Conservation (phyloP, 1,140 invertebrate species). For the Dinothrombium tinctorium region DNA sequence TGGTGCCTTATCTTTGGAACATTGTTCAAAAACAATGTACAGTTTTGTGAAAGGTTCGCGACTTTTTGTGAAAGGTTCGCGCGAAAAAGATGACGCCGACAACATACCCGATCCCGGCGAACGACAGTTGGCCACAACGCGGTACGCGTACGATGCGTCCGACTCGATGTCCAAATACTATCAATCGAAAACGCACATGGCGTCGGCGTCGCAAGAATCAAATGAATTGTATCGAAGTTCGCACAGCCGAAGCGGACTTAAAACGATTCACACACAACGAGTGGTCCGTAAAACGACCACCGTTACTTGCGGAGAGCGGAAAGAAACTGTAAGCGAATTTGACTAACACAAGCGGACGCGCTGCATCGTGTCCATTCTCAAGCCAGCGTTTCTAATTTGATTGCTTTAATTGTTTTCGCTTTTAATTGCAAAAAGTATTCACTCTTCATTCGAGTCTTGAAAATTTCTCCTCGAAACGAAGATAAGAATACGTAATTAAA, state of each 20-base stretch:
- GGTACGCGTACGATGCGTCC: slow-evolving; percentile 2
- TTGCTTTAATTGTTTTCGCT: too few relatives aligned
- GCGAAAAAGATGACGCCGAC: slow-evolving; percentile 34
- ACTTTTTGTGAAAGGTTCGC: slow-evolving; percentile 51
- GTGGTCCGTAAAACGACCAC: slow-evolving; percentile 74
- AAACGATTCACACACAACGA: slow-evolving; percentile 51
- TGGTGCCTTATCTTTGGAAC: background rate
- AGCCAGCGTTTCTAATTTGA: too few relatives aligned
- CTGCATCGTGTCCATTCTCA: too few relatives aligned
- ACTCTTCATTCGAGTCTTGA: too few relatives aligned
- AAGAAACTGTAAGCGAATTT: slow-evolving; percentile 10
- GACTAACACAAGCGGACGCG: background rate
- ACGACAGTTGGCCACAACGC: slow-evolving; percentile 5
- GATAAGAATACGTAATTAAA: too few relatives aligned
- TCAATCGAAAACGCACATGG: slow-evolving; percentile 15
- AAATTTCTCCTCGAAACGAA: too few relatives aligned
- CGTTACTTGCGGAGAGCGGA: slow-evolving; percentile 49
- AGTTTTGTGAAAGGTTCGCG: slow-evolving; percentile 20
- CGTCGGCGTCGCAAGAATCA: slow-evolving; percentile 17
- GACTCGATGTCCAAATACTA: slow-evolving; percentile 1
- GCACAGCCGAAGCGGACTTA: slow-evolving; percentile 32
- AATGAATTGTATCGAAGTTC: slow-evolving; percentile 31
- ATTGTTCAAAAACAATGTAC: slow-evolving; percentile 6
- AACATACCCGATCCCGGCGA: slow-evolving; percentile 20
- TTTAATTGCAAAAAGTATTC: too few relatives aligned